These are phyloP conservation scores for Solenodon paradoxus DNA, from an alignment of 2,113 vertebrate species.

Conservation along the genomic window DNA sequence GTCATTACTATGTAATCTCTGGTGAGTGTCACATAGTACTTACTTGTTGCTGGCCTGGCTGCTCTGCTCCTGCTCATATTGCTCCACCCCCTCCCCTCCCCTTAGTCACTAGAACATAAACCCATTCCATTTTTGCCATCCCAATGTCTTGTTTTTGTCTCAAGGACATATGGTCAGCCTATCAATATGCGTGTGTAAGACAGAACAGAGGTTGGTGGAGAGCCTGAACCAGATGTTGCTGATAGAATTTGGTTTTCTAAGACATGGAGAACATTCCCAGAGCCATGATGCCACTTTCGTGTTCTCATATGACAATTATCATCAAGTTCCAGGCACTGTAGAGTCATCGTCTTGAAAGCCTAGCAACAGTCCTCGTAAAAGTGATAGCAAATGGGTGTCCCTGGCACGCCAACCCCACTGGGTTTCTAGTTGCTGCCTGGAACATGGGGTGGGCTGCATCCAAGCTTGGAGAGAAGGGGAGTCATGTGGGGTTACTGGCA, in stretches of 20 bases:
- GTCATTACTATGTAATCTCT: no score
- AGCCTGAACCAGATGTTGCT: not conserved
- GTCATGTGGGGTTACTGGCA: not conserved
- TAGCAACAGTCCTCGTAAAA: not conserved
- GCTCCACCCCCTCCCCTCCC: no score
- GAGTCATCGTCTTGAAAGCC: not conserved
- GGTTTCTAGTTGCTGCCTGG: not conserved
- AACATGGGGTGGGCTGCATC: not conserved
- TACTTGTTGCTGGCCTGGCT: no score
- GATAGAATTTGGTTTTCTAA: accelerated
- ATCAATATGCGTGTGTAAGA: no score
- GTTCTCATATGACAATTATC: not conserved
- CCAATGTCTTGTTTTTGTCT: no score
- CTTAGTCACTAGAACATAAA: no score
- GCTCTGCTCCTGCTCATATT: no score
- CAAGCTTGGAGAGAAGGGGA: not conserved
- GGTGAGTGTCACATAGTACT: no score
- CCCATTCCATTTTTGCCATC: no score
- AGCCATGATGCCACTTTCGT: not conserved
- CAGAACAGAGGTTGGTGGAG: not conserved
- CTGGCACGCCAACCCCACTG: not conserved
- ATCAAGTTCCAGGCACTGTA: not conserved
- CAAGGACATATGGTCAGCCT: no score
- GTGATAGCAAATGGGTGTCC: not conserved
- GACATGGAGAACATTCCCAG: not conserved